These are phyloP conservation scores for Molanna angustata DNA, from an alignment of 2,888 invertebrate genomes.

Conservation along the genomic window DNA sequence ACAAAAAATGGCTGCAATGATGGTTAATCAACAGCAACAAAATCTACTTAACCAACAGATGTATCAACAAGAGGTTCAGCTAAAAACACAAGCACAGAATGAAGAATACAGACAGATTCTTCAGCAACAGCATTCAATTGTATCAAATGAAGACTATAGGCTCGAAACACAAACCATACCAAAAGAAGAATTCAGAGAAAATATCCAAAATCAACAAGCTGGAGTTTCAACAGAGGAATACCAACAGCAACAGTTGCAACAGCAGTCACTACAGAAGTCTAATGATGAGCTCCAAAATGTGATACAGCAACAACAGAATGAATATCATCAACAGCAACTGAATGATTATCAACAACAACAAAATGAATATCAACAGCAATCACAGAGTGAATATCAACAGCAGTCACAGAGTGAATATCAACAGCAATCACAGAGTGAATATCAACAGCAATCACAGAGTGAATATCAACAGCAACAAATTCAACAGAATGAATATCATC, in stretches of 20 bases:
- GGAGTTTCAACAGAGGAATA: background rate
- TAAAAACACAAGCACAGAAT: conserved; percentile 29
- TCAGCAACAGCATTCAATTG: conserved; percentile 33
- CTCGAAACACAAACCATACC: no score
- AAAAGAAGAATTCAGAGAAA: background rate
- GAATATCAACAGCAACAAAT: conserved; percentile 6
- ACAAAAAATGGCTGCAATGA: conserved; percentile 33
- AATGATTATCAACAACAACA: conserved; percentile 36
- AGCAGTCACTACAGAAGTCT: conserved; percentile 16
- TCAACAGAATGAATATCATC: background rate
- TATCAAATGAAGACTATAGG: conserved; percentile 26
- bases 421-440: conserved; percentile 33
- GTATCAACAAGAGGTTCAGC: conserved; percentile 29
- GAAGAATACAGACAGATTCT: conserved; percentile 20
- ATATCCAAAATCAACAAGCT: background rate
- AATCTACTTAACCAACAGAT: conserved; percentile 16
- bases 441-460: conserved; percentile 32
- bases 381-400: conserved; percentile 38
- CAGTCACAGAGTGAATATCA: conserved; percentile 15
- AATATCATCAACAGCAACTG: conserved; percentile 28
- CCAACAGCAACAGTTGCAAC: conserved; percentile 12
- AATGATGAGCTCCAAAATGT: conserved; percentile 38
- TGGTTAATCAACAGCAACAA: conserved; percentile 31
- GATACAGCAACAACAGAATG: conserved; percentile 10
- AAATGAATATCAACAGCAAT: conserved; percentile 21